These are phyloP conservation scores for Abscondita cerata DNA, from an alignment of 2,888 invertebrate species.

Conservation along the genomic window DNA sequence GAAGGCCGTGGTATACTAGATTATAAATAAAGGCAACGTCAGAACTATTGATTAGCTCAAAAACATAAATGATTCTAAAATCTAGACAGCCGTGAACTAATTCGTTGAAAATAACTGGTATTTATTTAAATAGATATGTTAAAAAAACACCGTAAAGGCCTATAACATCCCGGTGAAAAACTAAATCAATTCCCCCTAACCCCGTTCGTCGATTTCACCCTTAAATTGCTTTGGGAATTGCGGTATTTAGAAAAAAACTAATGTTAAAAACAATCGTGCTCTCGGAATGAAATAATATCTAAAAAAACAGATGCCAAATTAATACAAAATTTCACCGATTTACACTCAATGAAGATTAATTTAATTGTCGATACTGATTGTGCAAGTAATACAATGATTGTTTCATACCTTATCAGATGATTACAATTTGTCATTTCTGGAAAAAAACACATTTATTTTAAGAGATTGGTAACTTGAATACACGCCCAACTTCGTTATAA, in stretches of 20 bases:
- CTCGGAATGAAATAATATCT: slow-evolving; percentile 17
- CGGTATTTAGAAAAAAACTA: background rate
- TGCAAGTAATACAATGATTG: slow-evolving; percentile 15
- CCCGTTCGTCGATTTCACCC: background rate
- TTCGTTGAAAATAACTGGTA: background rate
- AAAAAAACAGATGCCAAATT: slow-evolving; percentile 52
- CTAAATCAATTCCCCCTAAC: background rate
- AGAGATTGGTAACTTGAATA: slow-evolving; percentile 48
- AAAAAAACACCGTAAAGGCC: background rate
- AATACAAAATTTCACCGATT: slow-evolving; percentile 38
- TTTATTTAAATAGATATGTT: background rate
- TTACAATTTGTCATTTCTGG: slow-evolving; percentile 52
- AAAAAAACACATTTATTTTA: slow-evolving; percentile 53
- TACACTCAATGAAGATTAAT: slow-evolving; percentile 13
- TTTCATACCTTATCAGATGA: slow-evolving; percentile 48
- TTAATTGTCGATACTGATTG: background rate
- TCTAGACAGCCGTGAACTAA: slow-evolving; percentile 10
- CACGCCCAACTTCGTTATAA: slow-evolving; percentile 56
- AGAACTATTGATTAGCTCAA: slow-evolving; percentile 53
- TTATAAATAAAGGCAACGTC: slow-evolving; percentile 54
- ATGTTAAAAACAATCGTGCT: background rate
- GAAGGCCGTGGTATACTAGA: slow-evolving; percentile 48
- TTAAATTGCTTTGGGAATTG: no score
- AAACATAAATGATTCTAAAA: slow-evolving; percentile 34
- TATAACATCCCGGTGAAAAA: background rate